Base-by-base conservation (phyloP, 2,113 vertebrate species). In the Perca flavescens region DNA sequence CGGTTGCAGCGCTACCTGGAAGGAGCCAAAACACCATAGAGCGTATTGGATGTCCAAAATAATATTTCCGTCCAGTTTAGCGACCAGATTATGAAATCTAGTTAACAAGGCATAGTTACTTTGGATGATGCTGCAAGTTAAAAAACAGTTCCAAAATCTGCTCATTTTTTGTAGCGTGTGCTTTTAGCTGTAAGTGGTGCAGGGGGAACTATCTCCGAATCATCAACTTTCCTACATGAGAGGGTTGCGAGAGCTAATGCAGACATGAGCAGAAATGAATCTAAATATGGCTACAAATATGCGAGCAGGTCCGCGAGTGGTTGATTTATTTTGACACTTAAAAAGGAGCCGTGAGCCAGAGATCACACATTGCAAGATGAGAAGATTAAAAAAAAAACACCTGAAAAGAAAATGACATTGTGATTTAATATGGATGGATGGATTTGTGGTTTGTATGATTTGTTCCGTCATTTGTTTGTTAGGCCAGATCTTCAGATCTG, bases 221-320 rank as follows among this genome's bases (percentile, higher is more conserved):
- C 86, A 89, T 91, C 84, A 91, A 77, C 79, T 91, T 88, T 89
- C 68, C 53, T 66, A 65, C 79, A 83, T 46, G 79, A 77, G 68
- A 74, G 75, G 75, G 43, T 74, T 50, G 54, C 49, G 19, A 46
- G 75, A 83, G 81, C 80, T 82, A 72, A 77, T 90, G 83, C 88
- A 86, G 75, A 85, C 79, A 87, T 14, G 77, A 79, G 83, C 85
- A 84, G 80, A 86, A 87, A 87, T 74, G 5, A 8, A 77, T 72
- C 72, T 85, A 68, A 83, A 76, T 80, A 80, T 60, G 76, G 82
- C 43, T 64, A 47, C 34, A 77, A 74, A 74, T 74, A 74, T 75
- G 53, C 4, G 3, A 60, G 63, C 21, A 3, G 31, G 56, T 67
- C 70, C 25, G 19, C 1, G 10, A 31, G 56, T 52, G 46, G 47